phyloP scores from a whole-genome alignment of 2,113 vertebrate genomes.

The Sinocyclocheilus rhinocerous region DNA sequence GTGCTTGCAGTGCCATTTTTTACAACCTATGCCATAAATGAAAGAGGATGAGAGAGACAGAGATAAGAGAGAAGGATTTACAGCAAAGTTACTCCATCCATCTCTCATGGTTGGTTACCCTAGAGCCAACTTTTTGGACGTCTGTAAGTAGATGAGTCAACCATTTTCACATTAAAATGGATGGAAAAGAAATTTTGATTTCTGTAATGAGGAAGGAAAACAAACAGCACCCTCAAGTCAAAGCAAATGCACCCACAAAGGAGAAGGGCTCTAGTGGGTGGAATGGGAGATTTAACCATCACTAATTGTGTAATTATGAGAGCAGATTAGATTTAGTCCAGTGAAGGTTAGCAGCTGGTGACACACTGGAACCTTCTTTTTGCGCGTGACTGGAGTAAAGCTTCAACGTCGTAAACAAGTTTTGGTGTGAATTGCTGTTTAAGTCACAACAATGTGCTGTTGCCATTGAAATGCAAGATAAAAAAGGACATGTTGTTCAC shows the following conservation, averaged over 20 bases:
- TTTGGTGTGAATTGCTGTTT: neutral
- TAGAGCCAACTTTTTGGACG: neutral
- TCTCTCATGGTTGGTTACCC: neutral
- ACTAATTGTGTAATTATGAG: slow-evolving; percentile 44
- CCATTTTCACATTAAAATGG: neutral
- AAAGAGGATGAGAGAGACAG: slow-evolving; percentile 9
- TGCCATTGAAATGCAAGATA: slow-evolving; percentile 22
- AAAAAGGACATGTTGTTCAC: slow-evolving; percentile 23
- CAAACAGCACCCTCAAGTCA: neutral
- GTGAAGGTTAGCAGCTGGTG: slow-evolving; percentile 46
- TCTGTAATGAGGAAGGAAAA: neutral
- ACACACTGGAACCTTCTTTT: slow-evolving; percentile 38
- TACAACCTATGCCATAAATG: slow-evolving; percentile 11
- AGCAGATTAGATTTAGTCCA: slow-evolving; percentile 67
- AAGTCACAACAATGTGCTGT: slow-evolving; percentile 26
- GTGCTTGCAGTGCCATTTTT: neutral
- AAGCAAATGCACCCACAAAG: neutral
- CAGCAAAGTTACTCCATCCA: neutral
- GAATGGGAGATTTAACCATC: slow-evolving; percentile 13
- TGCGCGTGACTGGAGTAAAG: neutral
- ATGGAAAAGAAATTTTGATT: neutral
- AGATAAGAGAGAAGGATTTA: neutral
- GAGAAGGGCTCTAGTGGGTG: neutral
- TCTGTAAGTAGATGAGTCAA: neutral
- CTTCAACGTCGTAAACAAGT: slow-evolving; percentile 4